A percentile compares a stretch with the other conserved stretches of the same genome.
Conservation (phyloP, 2,888 invertebrate genomes). For the Drosophila heteroneura region DNA sequence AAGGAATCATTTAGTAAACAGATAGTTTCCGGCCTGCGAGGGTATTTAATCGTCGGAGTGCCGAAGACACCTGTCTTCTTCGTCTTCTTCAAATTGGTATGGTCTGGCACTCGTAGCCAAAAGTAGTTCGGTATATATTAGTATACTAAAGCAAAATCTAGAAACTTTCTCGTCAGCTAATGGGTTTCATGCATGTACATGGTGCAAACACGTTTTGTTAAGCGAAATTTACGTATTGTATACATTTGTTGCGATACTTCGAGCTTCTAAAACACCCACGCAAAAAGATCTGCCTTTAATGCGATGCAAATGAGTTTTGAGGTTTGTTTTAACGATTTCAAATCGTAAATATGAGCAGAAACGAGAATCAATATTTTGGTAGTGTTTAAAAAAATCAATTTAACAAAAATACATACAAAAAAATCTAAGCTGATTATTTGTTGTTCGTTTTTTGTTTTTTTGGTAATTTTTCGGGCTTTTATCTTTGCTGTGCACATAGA, state of each 20-base stretch:
- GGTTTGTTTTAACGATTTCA: constrained; percentile 22
- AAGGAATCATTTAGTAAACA: neutral
- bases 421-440: constrained; percentile 66
- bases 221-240: constrained; percentile 23
- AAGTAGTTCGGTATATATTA: neutral
- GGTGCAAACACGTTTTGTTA: constrained; percentile 40
- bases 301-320: constrained; percentile 50
- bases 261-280: constrained; percentile 49
- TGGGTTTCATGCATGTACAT: constrained; percentile 4
- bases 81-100: neutral
- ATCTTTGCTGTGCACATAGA: constrained; percentile 47
- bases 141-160: neutral
- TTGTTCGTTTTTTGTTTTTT: constrained; percentile 12
- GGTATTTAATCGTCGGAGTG: neutral
- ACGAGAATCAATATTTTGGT: constrained; percentile 11
- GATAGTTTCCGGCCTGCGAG: neutral
- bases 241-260: neutral
- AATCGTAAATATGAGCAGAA: constrained; percentile 5
- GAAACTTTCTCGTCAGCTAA: constrained; percentile 41
- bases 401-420: constrained; percentile 6
- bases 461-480: constrained; percentile 18
- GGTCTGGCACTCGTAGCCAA: neutral
- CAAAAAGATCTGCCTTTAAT: constrained; percentile 30
- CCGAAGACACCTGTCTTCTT: neutral
- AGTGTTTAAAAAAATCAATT: constrained; percentile 26